phyloP scores from a whole-genome alignment of 2,797 vertebrate genomes.

The Yasuhikotakia modesta region DNA sequence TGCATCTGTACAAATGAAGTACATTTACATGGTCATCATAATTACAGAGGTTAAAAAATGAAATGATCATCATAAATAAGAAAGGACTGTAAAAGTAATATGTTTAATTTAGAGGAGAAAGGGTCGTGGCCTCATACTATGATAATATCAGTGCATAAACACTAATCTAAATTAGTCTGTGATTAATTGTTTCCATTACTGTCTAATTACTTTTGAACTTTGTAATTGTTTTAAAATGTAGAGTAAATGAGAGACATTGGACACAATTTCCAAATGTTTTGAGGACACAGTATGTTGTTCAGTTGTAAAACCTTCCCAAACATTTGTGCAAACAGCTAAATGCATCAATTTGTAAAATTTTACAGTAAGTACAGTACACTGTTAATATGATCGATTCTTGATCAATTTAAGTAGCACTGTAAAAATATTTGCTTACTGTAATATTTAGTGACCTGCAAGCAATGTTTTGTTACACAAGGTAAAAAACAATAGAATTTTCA shows the following conservation, averaged over 20 bases:
- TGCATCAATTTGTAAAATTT: background rate
- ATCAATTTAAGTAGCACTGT: background rate
- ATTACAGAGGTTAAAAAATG: background rate
- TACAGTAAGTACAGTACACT: background rate
- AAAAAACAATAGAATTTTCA: background rate
- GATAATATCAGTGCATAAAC: background rate
- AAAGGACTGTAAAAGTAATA: background rate
- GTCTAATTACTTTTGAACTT: background rate
- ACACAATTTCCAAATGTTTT: background rate
- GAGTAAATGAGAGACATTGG: background rate
- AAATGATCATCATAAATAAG: too few species aligned
- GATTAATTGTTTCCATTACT: background rate
- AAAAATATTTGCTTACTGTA: background rate
- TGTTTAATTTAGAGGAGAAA: background rate
- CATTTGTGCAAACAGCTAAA: background rate
- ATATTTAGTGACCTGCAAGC: background rate
- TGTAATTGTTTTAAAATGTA: background rate
- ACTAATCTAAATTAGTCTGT: background rate
- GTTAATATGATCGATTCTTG: background rate
- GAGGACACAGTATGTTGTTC: background rate
- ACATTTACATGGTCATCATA: slow-evolving; percentile 18
- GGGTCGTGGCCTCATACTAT: background rate
- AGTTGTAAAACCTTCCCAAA: background rate
- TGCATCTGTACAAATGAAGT: background rate
- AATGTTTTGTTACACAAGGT: background rate